These are phyloP conservation scores for Lysiphlebus fabarum DNA, from an alignment of 1,140 invertebrate species.

Conservation along the genomic window DNA sequence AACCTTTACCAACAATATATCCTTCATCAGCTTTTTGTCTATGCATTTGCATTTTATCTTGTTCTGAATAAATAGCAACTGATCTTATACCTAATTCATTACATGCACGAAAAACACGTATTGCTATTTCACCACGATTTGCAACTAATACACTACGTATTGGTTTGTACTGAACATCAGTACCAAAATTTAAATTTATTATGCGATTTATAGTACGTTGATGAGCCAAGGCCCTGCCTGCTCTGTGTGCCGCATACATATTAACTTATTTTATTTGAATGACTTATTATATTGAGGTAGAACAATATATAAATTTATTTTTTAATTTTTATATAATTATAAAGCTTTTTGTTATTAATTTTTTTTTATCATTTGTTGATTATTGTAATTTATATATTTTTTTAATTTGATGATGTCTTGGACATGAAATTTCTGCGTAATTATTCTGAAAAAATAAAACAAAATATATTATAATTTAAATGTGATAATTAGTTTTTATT, in stretches of 20 bases:
- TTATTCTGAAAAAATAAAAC: neutral
- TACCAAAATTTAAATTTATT: conserved; percentile 38
- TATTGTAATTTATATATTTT: neutral
- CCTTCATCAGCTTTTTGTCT: conserved; percentile 98
- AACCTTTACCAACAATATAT: conserved; percentile 92
- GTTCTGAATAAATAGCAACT: conserved; percentile 97
- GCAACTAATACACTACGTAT: conserved; percentile 91
- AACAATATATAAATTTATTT: neutral
- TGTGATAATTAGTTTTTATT: too few species aligned
- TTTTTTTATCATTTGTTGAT: neutral
- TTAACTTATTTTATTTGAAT: conserved; percentile 22
- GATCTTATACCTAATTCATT: conserved; percentile 95
- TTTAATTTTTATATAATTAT: neutral
- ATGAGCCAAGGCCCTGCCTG: conserved; percentile 36
- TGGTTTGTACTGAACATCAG: conserved; percentile 75
- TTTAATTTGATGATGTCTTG: neutral
- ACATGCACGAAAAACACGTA: conserved; percentile 96
- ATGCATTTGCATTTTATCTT: conserved; percentile 98
- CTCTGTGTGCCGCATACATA: conserved; percentile 47
- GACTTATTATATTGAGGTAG: neutral
- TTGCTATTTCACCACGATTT: conserved; percentile 97
- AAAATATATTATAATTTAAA: too few species aligned
- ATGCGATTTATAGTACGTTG: conserved; percentile 37
- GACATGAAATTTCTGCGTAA: neutral
- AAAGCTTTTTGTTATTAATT: too few species aligned